Evolutionary conservation across 1,140 invertebrate species (phyloP).

Genomic region (Phocides pigmalion): DNA sequence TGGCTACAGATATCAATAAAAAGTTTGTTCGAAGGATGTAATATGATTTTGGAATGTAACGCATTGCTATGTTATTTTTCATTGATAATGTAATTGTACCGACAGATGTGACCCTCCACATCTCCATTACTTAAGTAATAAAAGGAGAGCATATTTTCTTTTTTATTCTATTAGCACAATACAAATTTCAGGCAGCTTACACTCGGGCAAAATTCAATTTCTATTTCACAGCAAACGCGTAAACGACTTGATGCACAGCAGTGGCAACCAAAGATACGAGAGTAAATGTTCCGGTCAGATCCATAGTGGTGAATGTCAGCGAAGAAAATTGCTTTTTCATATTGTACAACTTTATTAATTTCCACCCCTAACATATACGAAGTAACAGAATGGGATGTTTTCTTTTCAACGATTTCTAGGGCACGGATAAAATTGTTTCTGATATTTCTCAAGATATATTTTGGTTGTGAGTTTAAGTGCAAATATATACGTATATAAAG

Average conservation of each 20-base stretch:
- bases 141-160: not conserved
- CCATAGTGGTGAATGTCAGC: not conserved
- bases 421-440: not conserved
- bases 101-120: too few species aligned
- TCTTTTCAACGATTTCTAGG: too few species aligned
- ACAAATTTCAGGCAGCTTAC: slow-evolving; percentile 27
- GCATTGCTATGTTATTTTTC: too few species aligned
- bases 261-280: not conserved
- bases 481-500: not conserved
- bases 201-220: slow-evolving; percentile 39
- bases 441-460: slow-evolving; percentile 1
- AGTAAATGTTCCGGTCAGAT: slow-evolving; percentile 4
- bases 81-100: too few species aligned
- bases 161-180: slow-evolving; percentile 22
- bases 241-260: slow-evolving; percentile 9
- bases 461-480: not conserved
- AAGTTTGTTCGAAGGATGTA: too few species aligned
- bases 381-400: slow-evolving; percentile 11
- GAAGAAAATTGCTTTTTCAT: slow-evolving; percentile 20
- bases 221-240: slow-evolving; percentile 18
- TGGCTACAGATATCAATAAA: too few species aligned
- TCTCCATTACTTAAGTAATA: slow-evolving; percentile 6
- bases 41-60: too few species aligned
- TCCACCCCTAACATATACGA: not conserved
- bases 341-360: slow-evolving; percentile 25